A percentile compares a stretch with the other conserved stretches of the same genome.
phyloP scores from a whole-genome alignment of 1,140 invertebrate species.

The Asbolus verrucosus region DNA sequence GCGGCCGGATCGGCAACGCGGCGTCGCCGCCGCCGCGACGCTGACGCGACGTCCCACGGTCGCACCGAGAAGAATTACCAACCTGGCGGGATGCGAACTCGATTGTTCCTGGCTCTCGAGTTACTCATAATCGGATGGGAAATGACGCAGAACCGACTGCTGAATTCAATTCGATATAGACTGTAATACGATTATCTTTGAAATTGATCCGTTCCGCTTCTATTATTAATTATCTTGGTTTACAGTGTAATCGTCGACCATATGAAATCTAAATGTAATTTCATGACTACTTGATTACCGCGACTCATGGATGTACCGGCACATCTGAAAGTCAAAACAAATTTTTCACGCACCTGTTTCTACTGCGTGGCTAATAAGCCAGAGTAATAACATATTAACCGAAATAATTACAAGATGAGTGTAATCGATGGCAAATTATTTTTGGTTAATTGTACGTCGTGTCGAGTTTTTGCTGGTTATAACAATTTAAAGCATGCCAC shows the following conservation, averaged over 20 bases:
- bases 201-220: constrained; percentile 30
- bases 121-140: constrained; percentile 38
- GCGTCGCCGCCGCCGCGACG: constrained; percentile 13
- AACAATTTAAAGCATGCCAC: no score
- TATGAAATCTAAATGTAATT: constrained; percentile 8
- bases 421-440: no score
- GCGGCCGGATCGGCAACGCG: constrained; percentile 16
- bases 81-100: constrained; percentile 7
- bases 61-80: constrained; percentile 2
- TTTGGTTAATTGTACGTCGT: no score
- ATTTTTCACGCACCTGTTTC: no score
- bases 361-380: no score
- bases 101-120: constrained; percentile 29
- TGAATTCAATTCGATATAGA: constrained; percentile 35
- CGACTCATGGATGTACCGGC: no score
- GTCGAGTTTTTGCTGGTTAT: no score
- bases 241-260: not conserved
- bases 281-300: not conserved
- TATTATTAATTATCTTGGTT: constrained; percentile 26
- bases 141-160: constrained; percentile 24
- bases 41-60: constrained; percentile 11
- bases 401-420: no score
- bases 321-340: no score
- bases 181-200: constrained; percentile 28
- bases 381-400: no score